These are phyloP conservation scores for Rhopalosiphum maidis DNA, from an alignment of 1,140 invertebrate species.

Conservation along the genomic window DNA sequence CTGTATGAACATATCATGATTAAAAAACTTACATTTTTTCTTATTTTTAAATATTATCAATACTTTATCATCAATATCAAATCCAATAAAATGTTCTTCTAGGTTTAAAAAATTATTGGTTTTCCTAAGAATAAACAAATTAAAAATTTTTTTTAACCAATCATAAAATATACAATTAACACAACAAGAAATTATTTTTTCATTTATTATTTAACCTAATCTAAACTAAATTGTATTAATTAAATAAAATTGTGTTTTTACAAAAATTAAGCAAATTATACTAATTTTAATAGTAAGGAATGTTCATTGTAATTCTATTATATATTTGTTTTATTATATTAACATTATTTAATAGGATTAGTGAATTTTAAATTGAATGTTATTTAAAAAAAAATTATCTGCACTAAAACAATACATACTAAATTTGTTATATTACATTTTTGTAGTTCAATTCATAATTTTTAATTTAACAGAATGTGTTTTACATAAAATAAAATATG, in stretches of 20 bases:
- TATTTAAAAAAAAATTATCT: not conserved
- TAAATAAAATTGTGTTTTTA: not conserved
- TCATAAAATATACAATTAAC: not conserved
- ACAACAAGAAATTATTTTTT: not conserved
- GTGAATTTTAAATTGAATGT: not conserved
- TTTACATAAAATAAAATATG: not conserved
- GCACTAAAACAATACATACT: not conserved
- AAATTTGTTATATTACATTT: not conserved
- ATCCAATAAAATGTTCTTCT: not conserved
- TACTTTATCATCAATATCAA: not conserved
- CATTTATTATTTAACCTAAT: not conserved
- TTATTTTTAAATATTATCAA: not conserved
- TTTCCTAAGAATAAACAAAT: constrained; percentile 29
- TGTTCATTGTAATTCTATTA: too few relatives aligned
- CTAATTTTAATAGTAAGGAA: not conserved
- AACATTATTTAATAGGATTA: not conserved
- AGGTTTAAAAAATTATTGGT: not conserved
- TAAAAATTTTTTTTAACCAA: not conserved
- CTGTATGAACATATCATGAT: not conserved
- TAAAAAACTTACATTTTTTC: constrained; percentile 4
- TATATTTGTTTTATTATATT: not conserved
- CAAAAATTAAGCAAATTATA: not conserved
- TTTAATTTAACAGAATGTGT: not conserved
- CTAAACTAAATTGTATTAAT: not conserved
- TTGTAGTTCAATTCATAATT: not conserved